These are phyloP conservation scores for Petrocephalus sullivani DNA, from an alignment of 2,797 vertebrate genomes.

Conservation along the genomic window DNA sequence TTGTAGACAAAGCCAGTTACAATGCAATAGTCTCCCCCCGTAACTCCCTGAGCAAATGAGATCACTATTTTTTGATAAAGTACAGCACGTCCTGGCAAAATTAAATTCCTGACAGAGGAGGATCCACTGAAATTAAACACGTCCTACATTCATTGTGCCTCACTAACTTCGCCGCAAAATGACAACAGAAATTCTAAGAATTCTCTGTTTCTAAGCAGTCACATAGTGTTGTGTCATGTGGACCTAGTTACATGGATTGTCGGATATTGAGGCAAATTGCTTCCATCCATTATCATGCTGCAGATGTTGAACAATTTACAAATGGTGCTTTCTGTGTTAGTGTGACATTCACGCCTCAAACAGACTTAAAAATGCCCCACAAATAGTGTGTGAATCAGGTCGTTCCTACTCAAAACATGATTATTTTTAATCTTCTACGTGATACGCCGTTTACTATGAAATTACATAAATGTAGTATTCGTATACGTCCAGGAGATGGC, in stretches of 20 bases:
- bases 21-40: not conserved
- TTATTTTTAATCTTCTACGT: not conserved
- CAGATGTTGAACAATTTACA: not conserved
- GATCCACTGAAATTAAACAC: not conserved
- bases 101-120: not conserved
- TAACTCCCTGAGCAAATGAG: not conserved
- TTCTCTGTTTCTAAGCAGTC: not conserved
- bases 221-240: not conserved
- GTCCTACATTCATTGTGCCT: not conserved
- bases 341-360: not conserved
- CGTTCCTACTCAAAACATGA: not conserved
- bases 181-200: not conserved
- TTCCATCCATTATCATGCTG: too few relatives aligned
- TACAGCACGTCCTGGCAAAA: not conserved
- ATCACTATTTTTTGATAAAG: not conserved
- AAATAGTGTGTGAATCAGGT: not conserved
- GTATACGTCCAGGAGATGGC: not conserved
- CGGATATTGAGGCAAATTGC: not conserved
- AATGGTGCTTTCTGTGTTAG: not conserved
- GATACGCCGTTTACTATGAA: not conserved
- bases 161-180: not conserved
- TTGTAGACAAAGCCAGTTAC: not conserved
- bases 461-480: not conserved
- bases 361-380: not conserved
- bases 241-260: not conserved